A percentile compares a stretch with the other conserved stretches of the same genome.
phyloP scores from a whole-genome alignment of 2,113 vertebrate species.

The Centropus unirufus region DNA sequence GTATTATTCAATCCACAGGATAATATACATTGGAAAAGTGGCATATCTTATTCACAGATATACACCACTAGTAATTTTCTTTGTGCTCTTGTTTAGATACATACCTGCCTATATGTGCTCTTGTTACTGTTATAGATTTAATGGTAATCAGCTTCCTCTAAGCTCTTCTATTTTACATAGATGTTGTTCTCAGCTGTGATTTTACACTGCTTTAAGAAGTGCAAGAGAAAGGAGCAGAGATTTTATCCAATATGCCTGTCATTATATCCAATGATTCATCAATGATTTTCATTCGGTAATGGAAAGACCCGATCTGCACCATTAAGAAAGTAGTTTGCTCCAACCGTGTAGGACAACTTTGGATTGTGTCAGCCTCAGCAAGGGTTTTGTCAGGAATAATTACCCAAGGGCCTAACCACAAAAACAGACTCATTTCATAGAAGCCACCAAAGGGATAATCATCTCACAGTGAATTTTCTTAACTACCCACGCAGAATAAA shows the following conservation, averaged over 20 bases:
- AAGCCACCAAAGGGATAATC: background rate
- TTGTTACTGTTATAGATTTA: background rate
- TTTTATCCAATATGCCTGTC: background rate
- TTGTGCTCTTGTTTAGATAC: background rate
- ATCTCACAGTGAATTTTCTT: background rate
- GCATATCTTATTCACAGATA: background rate
- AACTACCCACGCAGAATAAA: background rate
- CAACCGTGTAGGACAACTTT: background rate
- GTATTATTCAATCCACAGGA: background rate
- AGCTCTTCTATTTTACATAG: background rate
- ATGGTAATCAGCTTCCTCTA: background rate
- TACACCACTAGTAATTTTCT: background rate
- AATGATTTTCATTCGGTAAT: background rate
- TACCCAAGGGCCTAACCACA: background rate
- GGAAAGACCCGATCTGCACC: background rate
- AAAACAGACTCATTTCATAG: background rate
- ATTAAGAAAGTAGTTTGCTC: background rate
- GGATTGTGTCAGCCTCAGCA: background rate
- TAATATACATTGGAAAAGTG: background rate
- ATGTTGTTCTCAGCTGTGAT: background rate
- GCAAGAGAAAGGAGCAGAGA: background rate
- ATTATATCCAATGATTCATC: background rate
- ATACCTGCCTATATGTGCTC: background rate
- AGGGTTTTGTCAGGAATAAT: background rate
- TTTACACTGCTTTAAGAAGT: background rate